Evolutionary conservation across 2,888 invertebrate species (phyloP), one percentile per base, ranked within the genome.

Genomic region (Formica aserva): DNA sequence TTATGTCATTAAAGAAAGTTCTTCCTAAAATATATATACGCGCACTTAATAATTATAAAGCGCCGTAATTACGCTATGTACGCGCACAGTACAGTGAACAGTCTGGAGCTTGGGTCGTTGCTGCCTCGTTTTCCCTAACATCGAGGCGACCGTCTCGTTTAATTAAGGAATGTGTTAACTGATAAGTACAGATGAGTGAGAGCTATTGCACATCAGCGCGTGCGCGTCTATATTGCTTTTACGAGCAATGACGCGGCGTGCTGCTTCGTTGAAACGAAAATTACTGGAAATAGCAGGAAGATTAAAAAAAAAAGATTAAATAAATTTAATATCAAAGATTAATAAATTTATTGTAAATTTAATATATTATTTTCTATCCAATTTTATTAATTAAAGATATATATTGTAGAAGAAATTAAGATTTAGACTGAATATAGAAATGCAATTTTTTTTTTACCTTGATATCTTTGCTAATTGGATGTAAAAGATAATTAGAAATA

Each of bases 141-240:
- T 63, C 69, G 67, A 66, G 57, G 60, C 71, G 69, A 83, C 83
- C 63, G 67, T 55, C 62, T 69, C 69, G 78, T 83, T 83, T 83
- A 83, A 83, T 83, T 78, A 83, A 83, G 77, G 69, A 76, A 77
- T 77, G 77, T 69, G 83, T 77, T 83, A 83, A 82, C 69, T 77
- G 83, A 83, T 83, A 83, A 83, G 77, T 77, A 60, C 76, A 76
- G 66, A 82, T 67, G 82, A 75, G 75, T n/a, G 45, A 76, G 63
- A 76, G 45, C 57, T 45, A 45, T 52, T n/a, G 82, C 35, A 38
- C 57, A 55, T 55, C 41, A 57, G 76, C 76, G 66, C 82, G 66
- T 66, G 82, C 66, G 75, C 75, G 63, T 57, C 74, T 57, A 65
- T 35, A 65, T 66, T 15, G 65, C 45, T 35, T 69, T 45, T 55